phyloP scores from a whole-genome alignment of 2,888 invertebrate species.

The Disparrhopalites patrizii region DNA sequence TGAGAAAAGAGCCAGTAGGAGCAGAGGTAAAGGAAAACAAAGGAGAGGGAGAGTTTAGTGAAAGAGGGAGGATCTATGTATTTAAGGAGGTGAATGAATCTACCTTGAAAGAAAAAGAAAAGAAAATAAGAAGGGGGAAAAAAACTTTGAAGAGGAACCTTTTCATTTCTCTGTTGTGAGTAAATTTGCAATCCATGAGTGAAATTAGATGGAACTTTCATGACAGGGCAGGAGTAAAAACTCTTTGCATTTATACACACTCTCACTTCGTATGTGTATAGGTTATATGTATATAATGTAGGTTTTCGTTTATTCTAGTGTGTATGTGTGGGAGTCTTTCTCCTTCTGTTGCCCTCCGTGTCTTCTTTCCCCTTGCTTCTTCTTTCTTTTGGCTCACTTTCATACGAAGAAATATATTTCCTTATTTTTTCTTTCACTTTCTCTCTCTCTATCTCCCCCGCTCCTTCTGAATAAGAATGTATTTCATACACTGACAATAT shows the following conservation, averaged over 20 bases:
- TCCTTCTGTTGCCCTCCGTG: background rate
- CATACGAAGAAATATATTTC: too few species aligned
- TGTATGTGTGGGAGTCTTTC: background rate
- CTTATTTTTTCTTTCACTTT: constrained; percentile 3
- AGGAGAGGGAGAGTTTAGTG: too few species aligned
- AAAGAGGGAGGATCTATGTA: too few species aligned
- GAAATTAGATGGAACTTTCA: constrained; percentile 22
- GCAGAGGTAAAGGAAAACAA: too few species aligned
- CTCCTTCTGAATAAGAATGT: too few species aligned
- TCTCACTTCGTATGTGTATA: background rate
- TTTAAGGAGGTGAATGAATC: too few species aligned
- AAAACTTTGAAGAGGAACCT: background rate
- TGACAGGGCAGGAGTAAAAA: constrained; percentile 16
- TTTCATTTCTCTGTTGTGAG: constrained; percentile 19
- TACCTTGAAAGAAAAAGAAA: too few species aligned
- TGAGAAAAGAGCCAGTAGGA: too few species aligned
- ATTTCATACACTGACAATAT: background rate
- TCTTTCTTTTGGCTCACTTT: constrained; percentile 15
- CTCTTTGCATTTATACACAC: background rate
- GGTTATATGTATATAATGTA: background rate
- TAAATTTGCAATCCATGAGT: constrained; percentile 19
- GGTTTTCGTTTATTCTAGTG: background rate
- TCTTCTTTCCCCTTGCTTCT: background rate
- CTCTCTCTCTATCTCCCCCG: background rate
- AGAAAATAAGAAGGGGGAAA: background rate